Percentiles rank a stretch among this genome's conserved stretches.
Conservation (phyloP, 2,888 invertebrate species). For the Chrysolina haemoptera region DNA sequence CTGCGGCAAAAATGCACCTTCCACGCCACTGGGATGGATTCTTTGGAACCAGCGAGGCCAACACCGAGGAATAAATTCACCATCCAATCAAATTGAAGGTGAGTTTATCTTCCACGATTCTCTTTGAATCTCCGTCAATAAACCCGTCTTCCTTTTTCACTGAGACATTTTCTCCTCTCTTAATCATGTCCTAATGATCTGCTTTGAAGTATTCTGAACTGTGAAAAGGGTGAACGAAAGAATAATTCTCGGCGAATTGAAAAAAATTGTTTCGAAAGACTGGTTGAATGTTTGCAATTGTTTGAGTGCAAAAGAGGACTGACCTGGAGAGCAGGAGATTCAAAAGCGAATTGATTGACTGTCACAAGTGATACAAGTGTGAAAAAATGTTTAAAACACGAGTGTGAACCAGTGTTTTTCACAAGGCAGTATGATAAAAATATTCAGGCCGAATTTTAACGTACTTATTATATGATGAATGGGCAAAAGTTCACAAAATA, state of each 20-base stretch:
- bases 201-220: conserved; percentile 12
- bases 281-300: neutral
- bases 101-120: conserved; percentile 14
- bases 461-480: no score
- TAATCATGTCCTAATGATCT: conserved; percentile 23
- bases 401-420: no score
- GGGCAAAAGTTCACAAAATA: no score
- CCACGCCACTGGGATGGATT: conserved; percentile 7
- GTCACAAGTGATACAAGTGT: no score
- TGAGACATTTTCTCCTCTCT: neutral
- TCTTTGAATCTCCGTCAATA: conserved; percentile 3
- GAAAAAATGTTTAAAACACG: no score
- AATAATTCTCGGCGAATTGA: neutral
- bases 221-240: neutral
- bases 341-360: no score
- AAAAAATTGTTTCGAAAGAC: neutral
- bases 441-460: no score
- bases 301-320: neutral
- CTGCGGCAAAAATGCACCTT: neutral
- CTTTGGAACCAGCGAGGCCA: neutral
- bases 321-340: neutral
- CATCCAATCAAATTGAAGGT: conserved; percentile 25
- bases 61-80: conserved; percentile 5
- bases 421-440: no score
- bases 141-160: neutral